A percentile compares a stretch with the other conserved stretches of the same genome.
Conservation (phyloP, 2,113 vertebrate species). For the Andinoacara biseriatus region DNA sequence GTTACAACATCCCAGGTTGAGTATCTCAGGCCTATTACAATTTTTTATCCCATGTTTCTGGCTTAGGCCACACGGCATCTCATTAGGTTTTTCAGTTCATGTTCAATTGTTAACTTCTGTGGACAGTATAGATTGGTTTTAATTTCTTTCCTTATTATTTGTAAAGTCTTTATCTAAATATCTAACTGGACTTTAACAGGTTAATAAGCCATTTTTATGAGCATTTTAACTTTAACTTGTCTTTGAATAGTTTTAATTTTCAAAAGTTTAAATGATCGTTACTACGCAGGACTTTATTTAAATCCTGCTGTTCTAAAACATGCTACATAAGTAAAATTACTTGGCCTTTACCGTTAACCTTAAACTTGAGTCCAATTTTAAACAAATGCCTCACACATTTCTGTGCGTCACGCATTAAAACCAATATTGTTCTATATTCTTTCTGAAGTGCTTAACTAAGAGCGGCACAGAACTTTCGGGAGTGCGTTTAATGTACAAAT, state of each 20-base stretch:
- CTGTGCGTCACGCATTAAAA: too few relatives aligned
- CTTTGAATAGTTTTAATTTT: background rate
- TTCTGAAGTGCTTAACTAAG: background rate
- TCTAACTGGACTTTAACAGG: background rate
- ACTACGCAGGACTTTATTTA: background rate
- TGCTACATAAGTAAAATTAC: background rate
- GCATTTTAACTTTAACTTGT: background rate
- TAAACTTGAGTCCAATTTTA: rapidly evolving
- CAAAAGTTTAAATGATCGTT: background rate
- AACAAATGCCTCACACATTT: too few relatives aligned
- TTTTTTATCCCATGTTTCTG: too few relatives aligned
- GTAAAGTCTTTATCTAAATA: background rate
- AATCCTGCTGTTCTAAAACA: background rate
- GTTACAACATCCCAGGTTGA: too few relatives aligned
- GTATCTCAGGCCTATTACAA: too few relatives aligned
- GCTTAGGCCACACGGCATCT: too few relatives aligned
- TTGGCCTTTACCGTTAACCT: background rate
- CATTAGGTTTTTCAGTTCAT: background rate
- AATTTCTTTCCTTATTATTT: background rate
- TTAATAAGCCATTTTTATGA: background rate
- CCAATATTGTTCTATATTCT: background rate
- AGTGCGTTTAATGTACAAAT: background rate
- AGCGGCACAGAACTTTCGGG: background rate
- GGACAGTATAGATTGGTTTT: background rate
- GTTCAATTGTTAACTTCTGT: background rate